Base-by-base conservation (phyloP, 2,113 vertebrate species). In the Psophia crepitans region DNA sequence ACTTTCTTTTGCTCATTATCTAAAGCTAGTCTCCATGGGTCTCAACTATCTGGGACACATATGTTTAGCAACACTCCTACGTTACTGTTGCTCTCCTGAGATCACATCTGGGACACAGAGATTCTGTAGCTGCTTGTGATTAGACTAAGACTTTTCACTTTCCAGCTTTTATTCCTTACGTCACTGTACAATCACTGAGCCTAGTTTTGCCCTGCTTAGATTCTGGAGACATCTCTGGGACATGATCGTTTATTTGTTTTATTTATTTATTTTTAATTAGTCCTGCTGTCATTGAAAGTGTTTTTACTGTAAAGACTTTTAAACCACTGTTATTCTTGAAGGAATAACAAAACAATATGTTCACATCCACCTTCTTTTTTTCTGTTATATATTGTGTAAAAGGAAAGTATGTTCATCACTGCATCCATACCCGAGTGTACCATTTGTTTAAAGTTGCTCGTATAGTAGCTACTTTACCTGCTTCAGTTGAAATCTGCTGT, bases 61-160 rank as follows among this genome's bases (percentile, higher is more conserved):
- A 90, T 58, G 77, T 94, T 80, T 83, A 93, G 78, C 58, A 96
- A 97, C 93, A 95, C 66, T 8, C 81, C 37, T 87, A 83, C 46
- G 41, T 89, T 94, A 83, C 69, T 70, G 85, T 26, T 46, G 41
- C n/a, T 88, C 95, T 90, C 92, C 63, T 77, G 95, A 91, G 93
- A 94, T 53, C 87, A 77, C 87, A 96, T 85, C 78, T 97, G 95
- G 84, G 89, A 91, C 89, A 90, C 20, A 69, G 43, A 19, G 11
- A 96, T 95, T 96, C 75, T 94, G 49, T 94, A 85, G 66, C 58
- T 91, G 82, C 37, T 85, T 94, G 37, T 80, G 58, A 83, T 94
- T 92, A 89, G 24, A 70, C 22, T 56, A 78, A 82, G 73, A 84
- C 39, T 91, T 93, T 75, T 71, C 65, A 83, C 48, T 85, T 80